phyloP scores from a whole-genome alignment of 1,140 invertebrate species.

The Tetramorium parvispinum region DNA sequence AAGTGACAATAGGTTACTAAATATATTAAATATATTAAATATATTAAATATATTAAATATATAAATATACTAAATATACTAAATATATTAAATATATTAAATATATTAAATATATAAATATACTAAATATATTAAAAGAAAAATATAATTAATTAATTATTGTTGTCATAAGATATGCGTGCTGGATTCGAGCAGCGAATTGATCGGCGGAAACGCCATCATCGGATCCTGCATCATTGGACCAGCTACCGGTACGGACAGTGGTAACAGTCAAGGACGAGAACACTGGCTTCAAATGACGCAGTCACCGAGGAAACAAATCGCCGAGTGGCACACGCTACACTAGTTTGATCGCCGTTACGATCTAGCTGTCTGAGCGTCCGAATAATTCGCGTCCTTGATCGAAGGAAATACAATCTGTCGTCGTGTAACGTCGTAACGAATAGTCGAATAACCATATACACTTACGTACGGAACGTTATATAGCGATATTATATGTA shows the following conservation, averaged over 20 bases:
- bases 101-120: too few relatives aligned
- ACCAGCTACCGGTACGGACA: conserved; percentile 86
- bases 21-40: too few relatives aligned
- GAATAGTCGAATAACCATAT: neutral
- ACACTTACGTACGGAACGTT: neutral
- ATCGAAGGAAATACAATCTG: conserved; percentile 32
- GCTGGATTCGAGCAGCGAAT: conserved; percentile 88
- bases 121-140: neutral
- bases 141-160: neutral
- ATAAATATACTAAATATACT: too few relatives aligned
- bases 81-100: too few relatives aligned
- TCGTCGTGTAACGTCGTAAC: conserved; percentile 1
- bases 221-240: conserved; percentile 91
- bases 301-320: conserved; percentile 92
- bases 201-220: conserved; percentile 89
- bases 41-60: too few relatives aligned
- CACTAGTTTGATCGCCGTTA: conserved; percentile 64
- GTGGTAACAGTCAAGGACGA: conserved; percentile 78
- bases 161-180: conserved; percentile 85
- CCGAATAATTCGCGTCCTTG: conserved; percentile 14
- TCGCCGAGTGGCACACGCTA: conserved; percentile 94
- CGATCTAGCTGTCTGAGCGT: conserved; percentile 12
- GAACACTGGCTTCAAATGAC: conserved; percentile 94
- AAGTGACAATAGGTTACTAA: neutral
- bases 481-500: conserved; percentile 46